phyloP scores from a whole-genome alignment of 2,113 vertebrate species.

The Python bivittatus region DNA sequence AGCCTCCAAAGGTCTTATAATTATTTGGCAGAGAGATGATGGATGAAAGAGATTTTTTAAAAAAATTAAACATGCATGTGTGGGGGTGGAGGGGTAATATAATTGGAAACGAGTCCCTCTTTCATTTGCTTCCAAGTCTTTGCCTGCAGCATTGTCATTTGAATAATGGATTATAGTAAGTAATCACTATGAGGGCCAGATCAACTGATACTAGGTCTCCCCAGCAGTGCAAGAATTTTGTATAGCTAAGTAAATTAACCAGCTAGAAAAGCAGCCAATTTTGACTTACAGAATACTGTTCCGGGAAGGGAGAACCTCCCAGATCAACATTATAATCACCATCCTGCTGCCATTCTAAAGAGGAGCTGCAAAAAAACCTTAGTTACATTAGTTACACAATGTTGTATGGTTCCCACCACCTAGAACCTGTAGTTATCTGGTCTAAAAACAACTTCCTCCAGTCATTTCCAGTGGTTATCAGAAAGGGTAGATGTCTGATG shows the following conservation, averaged over 20 bases:
- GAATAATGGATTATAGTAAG: not conserved
- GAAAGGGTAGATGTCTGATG: not conserved
- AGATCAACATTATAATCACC: not conserved
- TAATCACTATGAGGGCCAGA: conserved; percentile 9
- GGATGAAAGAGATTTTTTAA: not conserved
- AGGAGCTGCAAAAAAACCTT: not conserved
- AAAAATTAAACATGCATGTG: not conserved
- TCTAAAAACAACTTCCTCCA: not conserved
- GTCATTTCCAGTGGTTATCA: not conserved
- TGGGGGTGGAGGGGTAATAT: fast-evolving
- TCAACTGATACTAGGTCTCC: not conserved
- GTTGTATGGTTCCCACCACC: not conserved
- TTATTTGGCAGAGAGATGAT: not conserved
- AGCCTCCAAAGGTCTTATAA: conserved; percentile 36
- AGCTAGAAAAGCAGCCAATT: not conserved
- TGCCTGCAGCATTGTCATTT: conserved; percentile 13
- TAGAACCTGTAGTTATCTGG: not conserved
- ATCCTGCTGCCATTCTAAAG: not conserved
- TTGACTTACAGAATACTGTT: not conserved
- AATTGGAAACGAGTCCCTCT: not conserved
- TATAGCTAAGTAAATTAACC: not conserved
- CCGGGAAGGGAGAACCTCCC: not conserved
- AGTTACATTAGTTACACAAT: not conserved
- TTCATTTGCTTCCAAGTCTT: not conserved
- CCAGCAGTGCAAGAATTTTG: not conserved